Evolutionary conservation across 2,797 vertebrate species (phyloP).

Genomic region (Anas bahamensis): DNA sequence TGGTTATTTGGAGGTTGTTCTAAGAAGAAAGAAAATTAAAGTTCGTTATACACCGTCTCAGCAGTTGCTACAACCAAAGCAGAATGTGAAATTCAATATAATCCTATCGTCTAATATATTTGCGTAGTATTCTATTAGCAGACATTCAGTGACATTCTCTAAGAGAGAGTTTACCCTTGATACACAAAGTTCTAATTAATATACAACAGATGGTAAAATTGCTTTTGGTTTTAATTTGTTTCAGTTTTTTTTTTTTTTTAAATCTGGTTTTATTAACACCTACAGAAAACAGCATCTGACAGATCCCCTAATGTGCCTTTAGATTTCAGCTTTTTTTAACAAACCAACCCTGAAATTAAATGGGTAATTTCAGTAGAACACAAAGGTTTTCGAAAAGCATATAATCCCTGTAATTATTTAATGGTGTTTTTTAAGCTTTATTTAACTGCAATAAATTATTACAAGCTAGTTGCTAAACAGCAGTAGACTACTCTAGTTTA

Average conservation of each 20-base stretch:
- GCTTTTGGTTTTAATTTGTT: conserved; percentile 84
- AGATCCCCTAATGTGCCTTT: conserved; percentile 77
- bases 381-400: conserved; percentile 78
- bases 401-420: conserved; percentile 85
- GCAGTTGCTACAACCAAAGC: conserved; percentile 40
- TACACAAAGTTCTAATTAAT: conserved; percentile 82
- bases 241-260: conserved; percentile 63
- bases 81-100: conserved; percentile 61
- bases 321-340: conserved; percentile 79
- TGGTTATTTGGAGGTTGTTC: conserved; percentile 91
- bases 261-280: conserved; percentile 83
- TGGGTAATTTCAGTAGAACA: conserved; percentile 78
- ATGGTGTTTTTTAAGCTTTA: conserved; percentile 82
- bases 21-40: conserved; percentile 75
- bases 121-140: conserved; percentile 81
- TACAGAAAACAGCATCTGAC: conserved; percentile 82
- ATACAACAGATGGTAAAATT: conserved; percentile 85
- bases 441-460: conserved; percentile 85
- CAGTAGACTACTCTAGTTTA: conserved; percentile 76
- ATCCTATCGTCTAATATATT: conserved; percentile 63
- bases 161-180: conserved; percentile 83
- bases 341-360: conserved; percentile 83
- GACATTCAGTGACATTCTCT: conserved; percentile 79
- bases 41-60: conserved; percentile 39
- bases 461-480: conserved; percentile 79